Evolutionary conservation across 2,113 vertebrate species (phyloP), one percentile per base, ranked within the genome.

Genomic region (Ranitomeya variabilis): DNA sequence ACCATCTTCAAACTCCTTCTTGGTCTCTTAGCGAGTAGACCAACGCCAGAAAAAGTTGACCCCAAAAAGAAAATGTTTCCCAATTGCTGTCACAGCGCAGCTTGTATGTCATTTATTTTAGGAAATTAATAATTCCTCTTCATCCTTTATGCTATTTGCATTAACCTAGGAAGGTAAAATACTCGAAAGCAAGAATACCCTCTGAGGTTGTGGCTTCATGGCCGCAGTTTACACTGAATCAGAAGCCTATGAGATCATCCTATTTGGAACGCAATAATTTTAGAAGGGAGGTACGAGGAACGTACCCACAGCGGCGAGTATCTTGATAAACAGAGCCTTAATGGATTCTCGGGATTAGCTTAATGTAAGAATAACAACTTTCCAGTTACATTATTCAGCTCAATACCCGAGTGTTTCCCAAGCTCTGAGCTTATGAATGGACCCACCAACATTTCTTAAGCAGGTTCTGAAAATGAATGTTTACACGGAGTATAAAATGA

Each of bases 401-500:
- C 67, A 89, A 89, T 85, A 19, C 2, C 62, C 3, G 60, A 59
- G 31, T 37, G 73, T 89, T 85, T 88, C 71, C 66, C 66, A 59
- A 4, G 15, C 16, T 80, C 16, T 57, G 45, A 45, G 15, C 52
- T 16, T 31, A 73, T 74, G 66, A 85, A 85, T 85, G 67, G 52
- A 57, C 66, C 51, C 66, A 52, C 51, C 64, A 57, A 57, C 14
- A 52, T 73, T 85, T 73, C 66, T 85, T 71, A 26, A 55, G 51
- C 64, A 31, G 83, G 66, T 71, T 74, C 52, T 54, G 82, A 52
- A 26, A 84, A 84, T 85, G 83, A 85, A 85, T 85, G 83, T 85
- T 85, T 85, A 85, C 52, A 73, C 71, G 73, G 83, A 59, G 67
- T 74, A 26, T 85, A 85, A 73, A 57, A 85, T 51, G 85, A 62